Evolutionary conservation across 1,140 invertebrate genomes (phyloP).

Genomic region (Asobara japonica): DNA sequence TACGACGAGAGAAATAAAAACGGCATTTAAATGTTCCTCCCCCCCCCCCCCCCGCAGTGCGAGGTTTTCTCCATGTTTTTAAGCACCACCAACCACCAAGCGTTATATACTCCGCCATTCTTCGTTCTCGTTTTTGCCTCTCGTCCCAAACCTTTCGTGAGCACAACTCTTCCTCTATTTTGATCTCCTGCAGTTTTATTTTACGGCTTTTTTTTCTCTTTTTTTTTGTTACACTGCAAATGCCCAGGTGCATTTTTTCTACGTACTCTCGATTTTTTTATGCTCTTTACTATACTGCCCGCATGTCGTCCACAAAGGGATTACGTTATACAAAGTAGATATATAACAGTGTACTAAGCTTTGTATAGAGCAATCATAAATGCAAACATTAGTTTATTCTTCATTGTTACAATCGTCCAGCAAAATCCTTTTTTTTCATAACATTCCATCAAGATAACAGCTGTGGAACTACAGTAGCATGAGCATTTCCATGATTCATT

Average conservation of each 20-base stretch:
- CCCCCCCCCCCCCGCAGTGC: not conserved
- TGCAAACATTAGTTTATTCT: conserved; percentile 11
- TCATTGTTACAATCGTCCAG: not conserved
- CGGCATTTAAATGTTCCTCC: conserved; percentile 28
- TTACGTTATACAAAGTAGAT: conserved; percentile 13
- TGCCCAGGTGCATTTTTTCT: conserved; percentile 14
- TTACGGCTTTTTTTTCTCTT: not conserved
- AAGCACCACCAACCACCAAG: conserved; percentile 20
- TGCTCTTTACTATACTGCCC: not conserved
- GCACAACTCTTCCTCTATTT: conserved; percentile 24
- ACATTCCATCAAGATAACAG: not conserved
- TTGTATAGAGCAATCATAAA: conserved; percentile 5
- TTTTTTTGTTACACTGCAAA: conserved; percentile 12
- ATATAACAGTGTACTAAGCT: not conserved
- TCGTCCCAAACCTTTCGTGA: conserved; percentile 8
- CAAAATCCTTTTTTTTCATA: not conserved
- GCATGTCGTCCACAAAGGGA: conserved; percentile 30
- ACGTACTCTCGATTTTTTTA: conserved; percentile 11
- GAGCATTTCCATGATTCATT: not conserved
- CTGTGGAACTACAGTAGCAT: not conserved
- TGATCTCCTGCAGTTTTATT: conserved; percentile 2
- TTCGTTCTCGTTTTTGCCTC: conserved; percentile 11
- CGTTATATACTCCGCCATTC: conserved; percentile 16
- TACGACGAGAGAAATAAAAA: conserved; percentile 16
- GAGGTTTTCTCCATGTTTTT: conserved; percentile 2